Conservation (phyloP, 2,113 vertebrate genomes). For the Oryzias melastigma region DNA sequence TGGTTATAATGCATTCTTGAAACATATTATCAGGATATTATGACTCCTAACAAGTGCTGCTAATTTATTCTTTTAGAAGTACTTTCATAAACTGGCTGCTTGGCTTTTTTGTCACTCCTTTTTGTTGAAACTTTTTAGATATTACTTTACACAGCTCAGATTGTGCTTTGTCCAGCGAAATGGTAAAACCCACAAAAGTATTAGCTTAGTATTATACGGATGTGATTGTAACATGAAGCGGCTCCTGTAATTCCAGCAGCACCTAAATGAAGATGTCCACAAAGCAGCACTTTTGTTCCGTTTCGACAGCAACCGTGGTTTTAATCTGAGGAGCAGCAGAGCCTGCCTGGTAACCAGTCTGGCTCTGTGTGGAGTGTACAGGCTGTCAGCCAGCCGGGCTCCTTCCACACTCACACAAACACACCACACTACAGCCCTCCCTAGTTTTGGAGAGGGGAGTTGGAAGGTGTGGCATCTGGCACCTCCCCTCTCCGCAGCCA, state of each 20-base stretch:
- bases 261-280: conserved; percentile 48
- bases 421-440: conserved; percentile 41
- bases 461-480: conserved; percentile 69
- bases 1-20: conserved; percentile 59
- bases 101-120: too few species aligned
- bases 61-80: too few species aligned
- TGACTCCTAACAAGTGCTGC: conserved; percentile 11
- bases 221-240: conserved; percentile 16
- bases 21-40: conserved; percentile 53
- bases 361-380: conserved; percentile 55
- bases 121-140: not conserved
- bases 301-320: conserved; percentile 34
- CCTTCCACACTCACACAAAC: conserved; percentile 22
- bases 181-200: not conserved
- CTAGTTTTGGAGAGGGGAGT: conserved; percentile 61
- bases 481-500: conserved; percentile 72
- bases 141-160: not conserved
- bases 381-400: conserved; percentile 40
- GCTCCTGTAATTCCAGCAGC: conserved; percentile 37
- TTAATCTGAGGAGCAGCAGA: conserved; percentile 43
- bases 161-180: conserved; percentile 18
- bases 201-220: not conserved
- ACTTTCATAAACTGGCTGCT: too few species aligned
- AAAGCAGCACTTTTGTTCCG: conserved; percentile 29
- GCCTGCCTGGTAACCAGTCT: conserved; percentile 69